Evolutionary conservation across 2,888 invertebrate species (phyloP), one percentile per base, ranked within the genome.

Genomic region (Saturnia japonica): DNA sequence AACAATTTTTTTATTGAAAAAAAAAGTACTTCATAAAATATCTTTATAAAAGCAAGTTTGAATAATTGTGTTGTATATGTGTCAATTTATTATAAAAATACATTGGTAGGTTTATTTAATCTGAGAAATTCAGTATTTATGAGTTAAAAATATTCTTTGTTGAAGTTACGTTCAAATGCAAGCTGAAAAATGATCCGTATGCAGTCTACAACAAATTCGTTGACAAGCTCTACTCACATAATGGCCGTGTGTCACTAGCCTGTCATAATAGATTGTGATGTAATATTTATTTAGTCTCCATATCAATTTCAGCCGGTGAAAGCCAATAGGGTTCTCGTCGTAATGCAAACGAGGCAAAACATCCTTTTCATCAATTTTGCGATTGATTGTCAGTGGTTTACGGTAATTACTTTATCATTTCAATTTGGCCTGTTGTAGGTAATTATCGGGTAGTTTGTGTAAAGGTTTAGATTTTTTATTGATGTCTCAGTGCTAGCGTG

Each of bases 241-340:
- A 2, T n/a, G 22, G 0, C 80, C 11, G 74, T 85, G 72, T 81
- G 78, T 82, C 77, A 54, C 71, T 70, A 69, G 68, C 72, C 69
- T 72, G 70, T 73, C 76, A 74, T 82, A 78, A 78, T 75, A 78
- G 76, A 74, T 74, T 75, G 76, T 81, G 81, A 83, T 82, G 77
- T 80, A 79, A 82, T 83, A 84, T 88, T 85, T 88, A 83, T 88
- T 83, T 85, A 83, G 83, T 80, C 81, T 77, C 80, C 81, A 83
- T 85, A 84, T 84, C 83, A 86, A 86, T 86, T 84, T 80, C 78
- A 81, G 80, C 76, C 76, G 75, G 75, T 79, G 78, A 77, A 74
- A 78, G 77, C 43, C 57, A 66, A 72, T 43, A 42, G 43, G 54
- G 54, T 54, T 54, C 54, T 42, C 54, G 67, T 54, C 43, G 54